Conservation (phyloP, 1,140 invertebrate genomes). For the Danaus melanippus region DNA sequence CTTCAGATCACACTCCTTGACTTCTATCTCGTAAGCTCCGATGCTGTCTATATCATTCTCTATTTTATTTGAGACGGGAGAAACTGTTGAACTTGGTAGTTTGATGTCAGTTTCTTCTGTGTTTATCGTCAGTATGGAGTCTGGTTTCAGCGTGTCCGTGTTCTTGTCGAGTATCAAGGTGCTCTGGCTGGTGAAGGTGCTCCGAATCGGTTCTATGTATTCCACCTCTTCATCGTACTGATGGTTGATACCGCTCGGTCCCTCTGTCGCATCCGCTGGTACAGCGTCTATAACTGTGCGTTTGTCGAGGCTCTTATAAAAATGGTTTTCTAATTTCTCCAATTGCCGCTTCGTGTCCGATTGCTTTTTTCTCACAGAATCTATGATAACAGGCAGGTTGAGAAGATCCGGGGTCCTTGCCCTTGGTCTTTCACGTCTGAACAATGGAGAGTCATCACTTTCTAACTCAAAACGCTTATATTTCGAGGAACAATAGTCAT, state of each 20-base stretch:
- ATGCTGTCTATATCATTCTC: slow-evolving; percentile 56
- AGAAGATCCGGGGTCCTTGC: slow-evolving; percentile 63
- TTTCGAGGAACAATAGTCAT: slow-evolving; percentile 69
- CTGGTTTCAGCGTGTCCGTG: slow-evolving; percentile 34
- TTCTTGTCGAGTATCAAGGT: slow-evolving; percentile 61
- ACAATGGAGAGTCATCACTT: slow-evolving; percentile 66
- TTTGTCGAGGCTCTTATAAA: slow-evolving; percentile 59
- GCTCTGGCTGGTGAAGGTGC: slow-evolving; percentile 64
- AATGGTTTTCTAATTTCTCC: slow-evolving; percentile 69
- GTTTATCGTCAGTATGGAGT: slow-evolving; percentile 54
- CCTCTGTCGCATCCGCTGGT: slow-evolving; percentile 57
- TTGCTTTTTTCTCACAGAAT: slow-evolving; percentile 57
- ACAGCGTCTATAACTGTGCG: slow-evolving; percentile 58
- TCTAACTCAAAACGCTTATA: slow-evolving; percentile 69
- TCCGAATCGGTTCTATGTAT: slow-evolving; percentile 64
- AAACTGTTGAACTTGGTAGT: slow-evolving; percentile 57
- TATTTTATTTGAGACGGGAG: slow-evolving; percentile 47
- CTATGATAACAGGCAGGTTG: slow-evolving; percentile 62
- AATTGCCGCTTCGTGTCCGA: slow-evolving; percentile 61
- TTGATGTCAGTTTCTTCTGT: slow-evolving; percentile 62
- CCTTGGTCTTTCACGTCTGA: slow-evolving; percentile 40
- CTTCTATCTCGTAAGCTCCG: slow-evolving; percentile 61
- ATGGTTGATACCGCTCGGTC: slow-evolving; percentile 52
- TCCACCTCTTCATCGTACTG: slow-evolving; percentile 60
- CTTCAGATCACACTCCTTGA: slow-evolving; percentile 58